A percentile compares a stretch with the other conserved stretches of the same genome.
Evolutionary conservation across 1,140 invertebrate species (phyloP).

Genomic region (Psix sp.): DNA sequence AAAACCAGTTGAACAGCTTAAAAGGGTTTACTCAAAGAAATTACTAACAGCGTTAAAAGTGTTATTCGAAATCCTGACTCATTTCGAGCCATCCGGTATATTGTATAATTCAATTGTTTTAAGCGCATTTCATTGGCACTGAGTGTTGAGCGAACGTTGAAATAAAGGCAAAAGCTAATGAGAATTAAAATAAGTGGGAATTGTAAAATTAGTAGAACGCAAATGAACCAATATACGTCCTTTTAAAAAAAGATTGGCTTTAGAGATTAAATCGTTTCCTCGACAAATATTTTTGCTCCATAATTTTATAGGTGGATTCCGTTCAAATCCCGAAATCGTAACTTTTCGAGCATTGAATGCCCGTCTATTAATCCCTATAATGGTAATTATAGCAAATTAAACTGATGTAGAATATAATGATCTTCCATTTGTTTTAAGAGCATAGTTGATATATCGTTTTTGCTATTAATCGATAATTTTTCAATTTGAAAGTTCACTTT

Average conservation of each 20-base stretch:
- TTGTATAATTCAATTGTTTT: conserved; percentile 16
- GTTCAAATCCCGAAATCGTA: conserved; percentile 4
- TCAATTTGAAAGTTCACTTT: no score
- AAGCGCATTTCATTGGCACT: conserved; percentile 3
- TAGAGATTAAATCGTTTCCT: neutral
- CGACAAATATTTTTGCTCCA: neutral
- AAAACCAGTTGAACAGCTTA: conserved; percentile 11
- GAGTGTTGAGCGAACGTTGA: neutral
- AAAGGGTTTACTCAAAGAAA: neutral
- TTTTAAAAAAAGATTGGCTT: neutral
- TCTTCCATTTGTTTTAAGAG: conserved; percentile 1
- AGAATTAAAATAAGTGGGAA: conserved; percentile 6
- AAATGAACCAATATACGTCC: conserved; percentile 7
- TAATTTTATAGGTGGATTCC: conserved; percentile 1
- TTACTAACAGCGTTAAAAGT: conserved; percentile 15
- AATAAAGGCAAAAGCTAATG: neutral
- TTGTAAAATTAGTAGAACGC: conserved; percentile 9
- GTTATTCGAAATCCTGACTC: conserved; percentile 3
- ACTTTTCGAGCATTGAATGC: conserved; percentile 18
- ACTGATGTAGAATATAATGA: neutral
- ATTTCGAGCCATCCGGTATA: conserved; percentile 3
- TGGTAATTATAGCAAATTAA: conserved; percentile 9
- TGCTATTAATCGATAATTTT: no score
- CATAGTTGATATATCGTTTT: conserved; percentile 5
- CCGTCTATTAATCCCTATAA: conserved; percentile 5